phyloP scores from a whole-genome alignment of 2,113 vertebrate species.

The Buteo buteo region DNA sequence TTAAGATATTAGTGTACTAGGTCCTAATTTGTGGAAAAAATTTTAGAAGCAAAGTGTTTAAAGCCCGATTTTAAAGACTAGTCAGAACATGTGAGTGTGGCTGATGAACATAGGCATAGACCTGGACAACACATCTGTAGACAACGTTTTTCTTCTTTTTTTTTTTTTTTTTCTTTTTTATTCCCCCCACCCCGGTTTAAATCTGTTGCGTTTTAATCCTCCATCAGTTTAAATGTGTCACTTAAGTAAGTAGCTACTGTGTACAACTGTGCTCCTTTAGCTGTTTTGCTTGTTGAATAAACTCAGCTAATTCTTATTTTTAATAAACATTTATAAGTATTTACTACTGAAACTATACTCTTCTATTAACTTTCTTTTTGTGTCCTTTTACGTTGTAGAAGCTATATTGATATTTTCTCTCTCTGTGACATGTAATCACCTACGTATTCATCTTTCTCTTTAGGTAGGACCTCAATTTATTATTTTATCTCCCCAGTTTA shows the following conservation, averaged over 20 bases:
- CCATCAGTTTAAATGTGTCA: neutral
- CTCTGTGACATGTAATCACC: neutral
- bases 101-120: neutral
- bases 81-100: neutral
- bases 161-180: too few relatives aligned
- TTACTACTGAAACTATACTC: neutral
- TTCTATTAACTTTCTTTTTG: neutral
- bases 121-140: neutral
- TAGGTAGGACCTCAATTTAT: neutral
- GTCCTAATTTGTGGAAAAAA: neutral
- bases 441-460: neutral
- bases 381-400: neutral
- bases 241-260: neutral
- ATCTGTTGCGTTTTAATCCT: neutral
- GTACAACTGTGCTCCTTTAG: neutral
- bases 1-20: neutral
- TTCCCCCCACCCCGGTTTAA: neutral
- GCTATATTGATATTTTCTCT: neutral
- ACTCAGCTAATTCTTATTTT: neutral
- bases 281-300: neutral
- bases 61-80: neutral
- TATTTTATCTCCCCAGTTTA: neutral
- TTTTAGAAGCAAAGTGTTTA: neutral
- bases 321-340: neutral
- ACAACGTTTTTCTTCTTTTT: neutral